Evolutionary conservation across 2,797 vertebrate species (phyloP).

Genomic region (Amblyraja radiata): DNA sequence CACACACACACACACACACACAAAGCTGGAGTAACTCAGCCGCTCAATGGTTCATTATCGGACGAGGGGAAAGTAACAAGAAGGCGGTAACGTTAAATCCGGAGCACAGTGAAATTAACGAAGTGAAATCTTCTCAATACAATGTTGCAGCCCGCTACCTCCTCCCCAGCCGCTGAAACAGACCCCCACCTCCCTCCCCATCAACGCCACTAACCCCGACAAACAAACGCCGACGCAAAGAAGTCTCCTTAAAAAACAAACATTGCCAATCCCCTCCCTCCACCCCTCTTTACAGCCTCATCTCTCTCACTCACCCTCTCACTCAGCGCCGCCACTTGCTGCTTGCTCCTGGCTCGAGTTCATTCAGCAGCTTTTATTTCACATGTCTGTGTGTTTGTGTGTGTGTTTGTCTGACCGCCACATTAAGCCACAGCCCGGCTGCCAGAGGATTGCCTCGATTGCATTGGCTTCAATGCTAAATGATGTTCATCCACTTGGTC

Average conservation of each 20-base stretch:
- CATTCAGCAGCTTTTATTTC: background rate
- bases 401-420: background rate
- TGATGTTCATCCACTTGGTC: no score
- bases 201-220: background rate
- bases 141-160: no score
- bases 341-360: background rate
- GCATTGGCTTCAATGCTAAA: background rate
- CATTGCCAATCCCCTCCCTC: background rate
- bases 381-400: no score
- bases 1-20: no score
- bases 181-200: background rate
- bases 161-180: background rate
- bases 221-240: background rate
- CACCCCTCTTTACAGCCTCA: no score
- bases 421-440: background rate
- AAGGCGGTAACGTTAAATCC: no score
- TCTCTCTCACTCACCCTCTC: background rate
- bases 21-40: no score
- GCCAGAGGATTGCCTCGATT: background rate
- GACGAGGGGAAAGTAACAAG: no score
- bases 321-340: background rate
- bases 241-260: background rate
- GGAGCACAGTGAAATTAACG: no score
- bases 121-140: no score
- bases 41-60: no score